Base-by-base conservation (phyloP, 2,797 vertebrate genomes). In the Esox lucius region DNA sequence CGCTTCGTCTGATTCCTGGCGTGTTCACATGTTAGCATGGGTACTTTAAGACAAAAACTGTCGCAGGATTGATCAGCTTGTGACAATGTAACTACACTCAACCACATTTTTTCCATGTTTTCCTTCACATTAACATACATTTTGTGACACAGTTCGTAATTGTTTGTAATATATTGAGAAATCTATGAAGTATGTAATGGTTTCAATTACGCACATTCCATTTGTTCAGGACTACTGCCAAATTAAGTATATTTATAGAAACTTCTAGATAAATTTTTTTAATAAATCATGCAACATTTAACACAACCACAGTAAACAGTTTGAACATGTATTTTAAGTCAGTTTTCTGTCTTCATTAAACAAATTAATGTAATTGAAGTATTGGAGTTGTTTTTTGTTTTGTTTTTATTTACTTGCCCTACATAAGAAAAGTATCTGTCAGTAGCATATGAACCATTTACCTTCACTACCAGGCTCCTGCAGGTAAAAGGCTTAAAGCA, bases 1-100 rank as follows among this genome's bases (percentile, higher is more conserved):
- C 83, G 82, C 79, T 87, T 88, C 80, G 83, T 87, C 85, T 86
- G 90, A 80, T 92, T 81, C 88, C 86, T 89, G 87, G 83, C 81
- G 75, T 91, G 87, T 92, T 94, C 77, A 89, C 86, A 83, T 78
- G 68, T 75, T 75, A 67, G 77, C 70, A 49, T 13, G 56, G 76
- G 69, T 56, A 26, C 68, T 77, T 74, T 12, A 62, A 51, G 61
- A 26, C 75, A 26, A 48, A 68, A 17, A 66, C 13, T 8, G 64
- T 17, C 7, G 28, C 64, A 35, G 17, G 31, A 19, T 31, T 17
- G 15, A 66, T 11, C 28, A 33, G 31, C 28, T 33, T 66, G 26
- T 66, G 64, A 66, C 1, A 17, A 33, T 8, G 62, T 17, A 26
- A 65, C 24, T 17, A 65, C 12, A 0, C 4, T 65, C n/a, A 28